phyloP scores from a whole-genome alignment of 2,888 invertebrate genomes.

The Hemicrepidius hirtus region DNA sequence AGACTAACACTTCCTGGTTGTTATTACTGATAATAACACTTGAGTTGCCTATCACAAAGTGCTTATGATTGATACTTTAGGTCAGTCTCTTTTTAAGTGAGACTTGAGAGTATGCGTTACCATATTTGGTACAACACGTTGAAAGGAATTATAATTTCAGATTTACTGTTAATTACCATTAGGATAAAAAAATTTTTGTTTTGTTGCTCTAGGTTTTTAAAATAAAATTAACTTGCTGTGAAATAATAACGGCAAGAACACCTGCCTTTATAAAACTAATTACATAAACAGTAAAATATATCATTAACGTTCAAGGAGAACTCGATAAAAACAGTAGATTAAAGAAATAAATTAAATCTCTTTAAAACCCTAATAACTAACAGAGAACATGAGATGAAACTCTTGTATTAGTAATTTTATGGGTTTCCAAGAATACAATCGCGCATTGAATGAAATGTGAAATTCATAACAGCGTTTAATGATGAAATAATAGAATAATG shows the following conservation, averaged over 20 bases:
- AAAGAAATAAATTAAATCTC: neutral
- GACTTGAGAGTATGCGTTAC: slow-evolving; percentile 18
- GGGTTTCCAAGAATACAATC: no score
- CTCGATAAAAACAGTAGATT: neutral
- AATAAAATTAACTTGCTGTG: neutral
- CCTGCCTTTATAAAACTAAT: slow-evolving; percentile 6
- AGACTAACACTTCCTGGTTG: slow-evolving; percentile 44
- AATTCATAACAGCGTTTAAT: no score
- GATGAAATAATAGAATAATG: no score
- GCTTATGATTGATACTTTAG: slow-evolving; percentile 31
- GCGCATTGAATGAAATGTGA: no score
- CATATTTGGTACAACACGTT: slow-evolving; percentile 25
- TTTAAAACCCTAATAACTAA: neutral
- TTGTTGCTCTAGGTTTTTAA: no score
- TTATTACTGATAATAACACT: slow-evolving; percentile 30
- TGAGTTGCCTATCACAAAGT: slow-evolving; percentile 32
- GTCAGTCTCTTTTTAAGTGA: slow-evolving; percentile 28
- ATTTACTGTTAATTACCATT: neutral
- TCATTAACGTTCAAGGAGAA: slow-evolving; percentile 4
- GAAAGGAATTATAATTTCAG: slow-evolving; percentile 8
- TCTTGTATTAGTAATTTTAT: no score
- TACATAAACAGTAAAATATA: slow-evolving; percentile 13
- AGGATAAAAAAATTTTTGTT: no score
- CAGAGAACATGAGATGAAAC: neutral
- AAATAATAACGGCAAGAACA: slow-evolving; percentile 11